Evolutionary conservation across 1,140 invertebrate species (phyloP).

Genomic region (Brachionus calyciflorus): DNA sequence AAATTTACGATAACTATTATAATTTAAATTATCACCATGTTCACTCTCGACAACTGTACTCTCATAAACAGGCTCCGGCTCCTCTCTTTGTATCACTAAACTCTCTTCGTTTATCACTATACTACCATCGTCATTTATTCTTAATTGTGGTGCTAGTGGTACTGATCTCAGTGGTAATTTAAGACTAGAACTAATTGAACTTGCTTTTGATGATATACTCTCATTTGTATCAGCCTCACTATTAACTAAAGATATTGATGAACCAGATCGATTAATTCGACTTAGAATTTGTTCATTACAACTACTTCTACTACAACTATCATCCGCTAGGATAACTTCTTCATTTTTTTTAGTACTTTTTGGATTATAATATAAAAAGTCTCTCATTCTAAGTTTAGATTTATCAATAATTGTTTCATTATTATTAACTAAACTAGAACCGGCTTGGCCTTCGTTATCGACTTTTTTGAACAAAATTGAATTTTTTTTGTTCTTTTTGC

Average conservation of each 20-base stretch:
- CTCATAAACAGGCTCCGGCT: background rate
- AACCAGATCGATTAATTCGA: background rate
- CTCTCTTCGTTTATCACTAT: constrained; percentile 46
- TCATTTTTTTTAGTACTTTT: too few species aligned
- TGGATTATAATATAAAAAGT: constrained; percentile 34
- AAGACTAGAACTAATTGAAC: background rate
- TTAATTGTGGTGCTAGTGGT: constrained; percentile 33
- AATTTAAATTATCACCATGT: constrained; percentile 40
- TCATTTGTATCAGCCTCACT: constrained; percentile 34
- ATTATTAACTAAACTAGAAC: background rate
- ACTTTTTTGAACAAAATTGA: constrained; percentile 25
- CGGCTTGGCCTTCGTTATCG: background rate
- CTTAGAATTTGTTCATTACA: background rate
- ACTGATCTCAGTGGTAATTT: background rate
- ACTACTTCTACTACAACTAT: too few species aligned
- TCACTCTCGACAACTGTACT: constrained; percentile 2
- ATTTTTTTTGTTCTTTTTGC: constrained; percentile 22
- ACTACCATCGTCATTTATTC: constrained; percentile 35
- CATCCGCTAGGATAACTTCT: too few species aligned
- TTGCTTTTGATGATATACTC: constrained; percentile 24
- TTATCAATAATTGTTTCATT: background rate
- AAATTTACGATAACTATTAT: constrained; percentile 43
- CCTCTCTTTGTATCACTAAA: background rate
- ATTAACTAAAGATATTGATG: background rate
- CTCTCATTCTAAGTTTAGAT: constrained; percentile 42